Percentiles rank a stretch among this genome's conserved stretches.
phyloP scores from a whole-genome alignment of 2,113 vertebrate species.

The Laticauda colubrina region DNA sequence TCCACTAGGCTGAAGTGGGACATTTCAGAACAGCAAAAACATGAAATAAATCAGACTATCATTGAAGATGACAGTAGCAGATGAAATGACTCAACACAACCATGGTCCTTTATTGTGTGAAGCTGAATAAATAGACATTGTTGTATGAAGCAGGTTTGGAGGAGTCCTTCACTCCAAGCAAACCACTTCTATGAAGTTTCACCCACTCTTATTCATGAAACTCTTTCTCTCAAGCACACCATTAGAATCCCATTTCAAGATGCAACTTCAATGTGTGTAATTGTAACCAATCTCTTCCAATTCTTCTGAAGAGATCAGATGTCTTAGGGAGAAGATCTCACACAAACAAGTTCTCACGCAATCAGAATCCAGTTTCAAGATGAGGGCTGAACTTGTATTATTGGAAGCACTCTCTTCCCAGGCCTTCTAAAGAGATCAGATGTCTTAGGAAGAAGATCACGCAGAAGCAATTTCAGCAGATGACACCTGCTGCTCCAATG shows the following conservation, averaged over 20 bases:
- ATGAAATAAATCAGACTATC: background rate
- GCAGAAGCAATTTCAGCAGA: no score
- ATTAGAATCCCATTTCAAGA: background rate
- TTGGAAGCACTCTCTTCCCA: no score
- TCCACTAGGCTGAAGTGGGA: background rate
- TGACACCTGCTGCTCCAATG: no score
- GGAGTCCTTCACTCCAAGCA: background rate
- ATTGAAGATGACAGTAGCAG: background rate
- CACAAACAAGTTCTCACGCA: no score
- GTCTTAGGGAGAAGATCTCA: background rate
- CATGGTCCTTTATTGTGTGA: background rate
- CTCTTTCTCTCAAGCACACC: background rate
- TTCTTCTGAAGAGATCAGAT: background rate
- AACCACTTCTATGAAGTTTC: background rate
- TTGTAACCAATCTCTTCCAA: rapidly evolving
- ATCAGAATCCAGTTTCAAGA: no score
- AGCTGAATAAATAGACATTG: background rate
- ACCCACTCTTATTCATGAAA: background rate
- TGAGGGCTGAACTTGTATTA: no score
- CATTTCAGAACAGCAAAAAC: background rate
- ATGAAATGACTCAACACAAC: background rate
- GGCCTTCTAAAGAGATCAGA: no score
- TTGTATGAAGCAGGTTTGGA: background rate
- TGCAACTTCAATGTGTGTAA: background rate
- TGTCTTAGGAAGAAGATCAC: no score